Conservation (phyloP, 1,140 invertebrate species). For the Apocrypta bakeri region DNA sequence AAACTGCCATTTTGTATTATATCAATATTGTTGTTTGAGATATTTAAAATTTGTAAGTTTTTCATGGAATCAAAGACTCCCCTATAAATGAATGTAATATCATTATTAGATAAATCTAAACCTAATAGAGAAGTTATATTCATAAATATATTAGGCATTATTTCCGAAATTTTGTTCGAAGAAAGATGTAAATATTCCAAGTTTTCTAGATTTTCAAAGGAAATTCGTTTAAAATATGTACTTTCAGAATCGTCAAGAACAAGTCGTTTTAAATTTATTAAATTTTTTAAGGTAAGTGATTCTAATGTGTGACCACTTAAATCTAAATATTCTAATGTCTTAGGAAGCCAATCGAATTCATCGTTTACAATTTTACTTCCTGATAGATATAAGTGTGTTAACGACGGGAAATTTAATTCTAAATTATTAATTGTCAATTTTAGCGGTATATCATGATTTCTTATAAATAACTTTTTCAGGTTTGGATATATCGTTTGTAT, state of each 20-base stretch:
- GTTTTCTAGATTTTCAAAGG: background rate
- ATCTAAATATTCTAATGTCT: constrained; percentile 13
- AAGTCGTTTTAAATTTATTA: background rate
- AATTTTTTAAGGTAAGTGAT: background rate
- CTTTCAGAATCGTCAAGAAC: background rate
- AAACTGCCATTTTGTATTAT: background rate
- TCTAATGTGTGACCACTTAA: background rate
- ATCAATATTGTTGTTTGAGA: background rate
- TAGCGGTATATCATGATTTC: background rate
- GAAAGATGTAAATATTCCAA: background rate
- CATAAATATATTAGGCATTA: background rate
- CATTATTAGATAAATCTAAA: background rate
- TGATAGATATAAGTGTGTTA: background rate
- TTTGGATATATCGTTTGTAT: background rate
- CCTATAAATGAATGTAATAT: background rate
- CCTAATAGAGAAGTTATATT: background rate
- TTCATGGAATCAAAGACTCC: background rate
- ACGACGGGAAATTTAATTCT: background rate
- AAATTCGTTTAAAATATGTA: background rate
- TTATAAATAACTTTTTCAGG: background rate
- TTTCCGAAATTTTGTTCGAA: background rate
- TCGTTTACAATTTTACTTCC: background rate
- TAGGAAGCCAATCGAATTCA: background rate
- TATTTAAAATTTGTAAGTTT: background rate
- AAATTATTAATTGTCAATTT: background rate